Evolutionary conservation across 2,113 vertebrate genomes (phyloP).

Genomic region (Pelecanoides urinatrix): DNA sequence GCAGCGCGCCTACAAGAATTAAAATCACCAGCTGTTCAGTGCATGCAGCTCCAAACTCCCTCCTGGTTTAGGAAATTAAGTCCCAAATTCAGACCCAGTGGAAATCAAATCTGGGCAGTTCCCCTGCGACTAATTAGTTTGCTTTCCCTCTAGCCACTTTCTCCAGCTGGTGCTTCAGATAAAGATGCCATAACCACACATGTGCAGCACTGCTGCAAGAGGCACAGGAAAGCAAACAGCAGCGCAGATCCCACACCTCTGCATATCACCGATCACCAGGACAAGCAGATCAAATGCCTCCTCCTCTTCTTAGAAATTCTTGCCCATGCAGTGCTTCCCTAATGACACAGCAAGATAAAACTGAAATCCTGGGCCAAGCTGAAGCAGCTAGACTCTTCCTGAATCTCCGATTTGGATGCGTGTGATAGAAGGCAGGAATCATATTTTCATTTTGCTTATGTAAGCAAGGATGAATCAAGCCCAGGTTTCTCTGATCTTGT

Average conservation of each 20-base stretch:
- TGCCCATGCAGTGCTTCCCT: not conserved
- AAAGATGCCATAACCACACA: not conserved
- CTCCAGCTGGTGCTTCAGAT: not conserved
- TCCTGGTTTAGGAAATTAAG: not conserved
- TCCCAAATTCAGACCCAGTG: not conserved
- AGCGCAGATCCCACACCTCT: not conserved
- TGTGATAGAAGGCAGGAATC: not conserved
- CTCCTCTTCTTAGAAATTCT: not conserved
- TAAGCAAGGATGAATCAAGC: not conserved
- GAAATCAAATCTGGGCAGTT: not conserved
- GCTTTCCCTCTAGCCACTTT: not conserved
- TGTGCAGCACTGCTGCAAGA: not conserved
- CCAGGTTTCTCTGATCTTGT: not conserved
- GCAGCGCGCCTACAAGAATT: not conserved
- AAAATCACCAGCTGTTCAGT: not conserved
- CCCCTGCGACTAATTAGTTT: not conserved
- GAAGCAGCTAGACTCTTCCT: not conserved
- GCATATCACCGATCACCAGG: fast-evolving
- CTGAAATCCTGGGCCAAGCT: not conserved
- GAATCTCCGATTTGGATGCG: not conserved
- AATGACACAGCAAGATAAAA: not conserved
- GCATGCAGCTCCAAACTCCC: not conserved
- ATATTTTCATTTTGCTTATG: not conserved
- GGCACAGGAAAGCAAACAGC: not conserved
- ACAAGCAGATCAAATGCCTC: not conserved